Conservation (phyloP, 2,113 vertebrate species). For the Etia nguti region DNA sequence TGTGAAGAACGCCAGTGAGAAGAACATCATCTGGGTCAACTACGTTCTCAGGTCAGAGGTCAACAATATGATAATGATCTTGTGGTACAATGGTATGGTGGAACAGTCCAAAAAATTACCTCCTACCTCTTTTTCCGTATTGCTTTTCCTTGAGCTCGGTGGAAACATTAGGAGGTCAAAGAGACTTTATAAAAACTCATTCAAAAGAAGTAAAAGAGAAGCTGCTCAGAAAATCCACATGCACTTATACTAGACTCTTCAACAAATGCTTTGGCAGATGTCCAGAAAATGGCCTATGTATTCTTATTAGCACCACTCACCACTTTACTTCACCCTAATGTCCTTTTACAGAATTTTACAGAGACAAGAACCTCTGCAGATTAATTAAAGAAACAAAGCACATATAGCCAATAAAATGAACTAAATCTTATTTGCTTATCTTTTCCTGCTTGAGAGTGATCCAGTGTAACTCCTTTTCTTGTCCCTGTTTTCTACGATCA, state of each 20-base stretch:
- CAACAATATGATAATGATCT: not conserved
- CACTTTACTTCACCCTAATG: not conserved
- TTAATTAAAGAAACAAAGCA: not conserved
- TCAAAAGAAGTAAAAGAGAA: not conserved
- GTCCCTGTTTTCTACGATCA: not conserved
- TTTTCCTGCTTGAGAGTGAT: not conserved
- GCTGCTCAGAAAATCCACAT: not conserved
- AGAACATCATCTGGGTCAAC: slow-evolving; percentile 99
- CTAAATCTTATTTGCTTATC: not conserved
- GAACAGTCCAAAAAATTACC: not conserved
- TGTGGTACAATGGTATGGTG: not conserved
- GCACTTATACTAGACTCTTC: not conserved
- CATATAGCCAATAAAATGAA: not conserved
- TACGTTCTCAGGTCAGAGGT: slow-evolving; percentile 91
- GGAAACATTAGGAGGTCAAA: not conserved
- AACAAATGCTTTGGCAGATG: not conserved
- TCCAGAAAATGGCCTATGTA: not conserved
- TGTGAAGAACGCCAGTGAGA: slow-evolving; percentile 93
- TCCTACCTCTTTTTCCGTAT: not conserved
- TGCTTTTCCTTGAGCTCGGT: not conserved
- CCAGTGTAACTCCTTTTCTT: not conserved
- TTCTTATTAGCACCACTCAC: not conserved
- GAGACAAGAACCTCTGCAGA: not conserved
- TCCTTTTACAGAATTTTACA: not conserved
- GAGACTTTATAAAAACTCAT: not conserved